These are phyloP conservation scores for Strigamia maritima DNA, from an alignment of 2,888 invertebrate genomes.

Conservation along the genomic window DNA sequence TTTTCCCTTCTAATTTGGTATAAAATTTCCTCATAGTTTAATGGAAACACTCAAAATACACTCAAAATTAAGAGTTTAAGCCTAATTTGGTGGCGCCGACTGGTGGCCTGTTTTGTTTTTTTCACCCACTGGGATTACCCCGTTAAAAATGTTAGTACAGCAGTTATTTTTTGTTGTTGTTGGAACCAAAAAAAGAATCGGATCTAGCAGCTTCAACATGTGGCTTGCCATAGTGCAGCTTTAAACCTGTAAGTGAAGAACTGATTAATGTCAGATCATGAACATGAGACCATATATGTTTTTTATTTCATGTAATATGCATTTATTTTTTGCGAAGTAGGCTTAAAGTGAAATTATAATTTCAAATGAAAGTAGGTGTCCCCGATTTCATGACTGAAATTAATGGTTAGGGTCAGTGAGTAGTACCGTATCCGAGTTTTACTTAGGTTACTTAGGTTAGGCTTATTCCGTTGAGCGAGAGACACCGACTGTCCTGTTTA, in stretches of 20 bases:
- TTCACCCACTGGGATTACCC: no score
- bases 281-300: background rate
- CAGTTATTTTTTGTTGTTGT: no score
- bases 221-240: background rate
- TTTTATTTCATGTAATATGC: background rate
- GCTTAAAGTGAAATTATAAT: background rate
- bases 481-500: background rate
- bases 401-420: background rate
- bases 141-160: no score
- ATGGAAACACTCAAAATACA: no score
- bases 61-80: no score
- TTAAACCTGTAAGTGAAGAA: background rate
- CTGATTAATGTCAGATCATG: no score
- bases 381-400: background rate
- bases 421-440: background rate
- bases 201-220: background rate
- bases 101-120: no score
- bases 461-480: background rate
- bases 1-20: no score
- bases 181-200: no score
- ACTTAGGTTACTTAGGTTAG: background rate
- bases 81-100: no score
- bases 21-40: no score
- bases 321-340: background rate
- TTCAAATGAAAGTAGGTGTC: constrained; percentile 8